Percentiles rank a stretch among this genome's conserved stretches.
phyloP scores from a whole-genome alignment of 2,113 vertebrate species.

The Pheucticus melanocephalus region DNA sequence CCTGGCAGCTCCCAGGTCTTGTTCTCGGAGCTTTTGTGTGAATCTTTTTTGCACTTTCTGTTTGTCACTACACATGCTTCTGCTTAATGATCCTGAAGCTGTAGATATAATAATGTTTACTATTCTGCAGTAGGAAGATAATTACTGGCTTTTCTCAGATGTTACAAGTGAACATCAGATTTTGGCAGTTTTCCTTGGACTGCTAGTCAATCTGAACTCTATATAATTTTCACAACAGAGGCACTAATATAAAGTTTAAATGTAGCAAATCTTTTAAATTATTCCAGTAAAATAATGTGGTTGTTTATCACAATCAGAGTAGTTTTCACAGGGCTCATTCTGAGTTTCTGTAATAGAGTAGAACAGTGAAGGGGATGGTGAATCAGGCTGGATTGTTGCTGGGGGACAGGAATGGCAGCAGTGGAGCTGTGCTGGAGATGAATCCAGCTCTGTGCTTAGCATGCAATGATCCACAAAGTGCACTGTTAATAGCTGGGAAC shows the following conservation, averaged over 20 bases:
- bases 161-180: background rate
- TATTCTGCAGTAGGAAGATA: background rate
- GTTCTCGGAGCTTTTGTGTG: background rate
- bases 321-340: background rate
- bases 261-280: background rate
- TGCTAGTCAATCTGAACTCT: background rate
- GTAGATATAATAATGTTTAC: background rate
- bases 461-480: background rate
- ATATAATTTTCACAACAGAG: background rate
- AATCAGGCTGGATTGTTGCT: background rate
- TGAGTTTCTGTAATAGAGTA: background rate
- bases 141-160: background rate
- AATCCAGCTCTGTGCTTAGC: background rate
- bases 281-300: background rate
- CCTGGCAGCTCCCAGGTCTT: background rate
- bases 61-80: background rate
- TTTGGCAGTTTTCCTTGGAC: slow-evolving; percentile 17
- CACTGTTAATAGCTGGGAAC: background rate
- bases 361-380: background rate
- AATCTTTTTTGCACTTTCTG: background rate
- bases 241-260: background rate
- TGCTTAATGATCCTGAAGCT: slow-evolving; percentile 14
- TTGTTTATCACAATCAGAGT: background rate
- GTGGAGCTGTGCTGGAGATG: background rate
- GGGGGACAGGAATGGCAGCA: background rate